Conservation (phyloP, 2,797 vertebrate species). For the Lepilemur ruficaudatus region DNA sequence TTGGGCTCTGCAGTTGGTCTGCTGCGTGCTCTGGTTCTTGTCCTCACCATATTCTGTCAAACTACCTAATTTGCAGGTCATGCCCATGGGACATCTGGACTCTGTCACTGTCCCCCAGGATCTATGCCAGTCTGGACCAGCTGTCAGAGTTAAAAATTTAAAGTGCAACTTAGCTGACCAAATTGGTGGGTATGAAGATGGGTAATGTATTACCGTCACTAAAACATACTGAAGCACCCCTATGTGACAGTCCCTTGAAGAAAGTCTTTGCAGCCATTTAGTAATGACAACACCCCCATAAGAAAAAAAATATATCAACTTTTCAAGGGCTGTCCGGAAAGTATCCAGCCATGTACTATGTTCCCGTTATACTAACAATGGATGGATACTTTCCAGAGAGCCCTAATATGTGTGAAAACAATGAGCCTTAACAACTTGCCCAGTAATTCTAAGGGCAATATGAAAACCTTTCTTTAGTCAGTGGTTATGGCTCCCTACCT, state of each 20-base stretch:
- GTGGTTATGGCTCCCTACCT: not conserved
- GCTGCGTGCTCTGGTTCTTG: not conserved
- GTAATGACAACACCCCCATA: not conserved
- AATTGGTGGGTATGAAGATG: not conserved
- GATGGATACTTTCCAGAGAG: no score
- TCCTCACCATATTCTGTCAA: conserved; percentile 6
- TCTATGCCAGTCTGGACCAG: conserved; percentile 3
- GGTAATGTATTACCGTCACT: not conserved
- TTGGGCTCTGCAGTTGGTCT: not conserved
- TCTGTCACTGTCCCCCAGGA: not conserved
- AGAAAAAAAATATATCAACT: not conserved
- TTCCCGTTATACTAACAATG: no score
- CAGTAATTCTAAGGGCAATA: not conserved
- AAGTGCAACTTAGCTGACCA: not conserved
- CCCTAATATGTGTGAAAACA: not conserved
- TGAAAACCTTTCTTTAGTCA: not conserved
- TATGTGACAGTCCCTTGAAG: not conserved
- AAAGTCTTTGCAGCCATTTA: not conserved
- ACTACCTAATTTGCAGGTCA: not conserved
- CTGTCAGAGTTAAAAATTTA: not conserved
- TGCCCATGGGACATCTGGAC: not conserved
- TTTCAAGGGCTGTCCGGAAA: not conserved
- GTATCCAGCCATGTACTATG: no score
- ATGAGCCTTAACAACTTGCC: not conserved
- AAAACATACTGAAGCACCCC: not conserved